These are phyloP conservation scores for Leptoclinus maculatus DNA, from an alignment of 2,797 vertebrate species.

Conservation along the genomic window DNA sequence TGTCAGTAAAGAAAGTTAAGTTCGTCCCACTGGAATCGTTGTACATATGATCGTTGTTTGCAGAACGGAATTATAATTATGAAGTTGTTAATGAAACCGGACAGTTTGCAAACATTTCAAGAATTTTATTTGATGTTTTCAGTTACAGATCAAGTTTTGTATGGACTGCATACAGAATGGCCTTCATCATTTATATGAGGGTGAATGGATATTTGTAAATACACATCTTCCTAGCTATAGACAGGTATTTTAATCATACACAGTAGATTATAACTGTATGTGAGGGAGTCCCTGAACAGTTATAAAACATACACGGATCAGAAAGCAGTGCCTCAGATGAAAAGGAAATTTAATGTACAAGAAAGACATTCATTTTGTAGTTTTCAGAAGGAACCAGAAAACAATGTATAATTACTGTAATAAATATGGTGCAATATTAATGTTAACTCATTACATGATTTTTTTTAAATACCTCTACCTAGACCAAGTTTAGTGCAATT, in stretches of 20 bases:
- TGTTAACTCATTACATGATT: not conserved
- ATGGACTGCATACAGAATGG: constrained; percentile 28
- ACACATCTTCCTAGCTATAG: not conserved
- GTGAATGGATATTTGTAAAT: constrained; percentile 7
- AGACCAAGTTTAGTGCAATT: not conserved
- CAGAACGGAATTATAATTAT: not conserved
- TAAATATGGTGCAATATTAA: too few relatives aligned
- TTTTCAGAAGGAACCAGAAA: constrained; percentile 49
- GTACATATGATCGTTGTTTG: not conserved
- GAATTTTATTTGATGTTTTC: constrained; percentile 41
- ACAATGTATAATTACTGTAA: not conserved
- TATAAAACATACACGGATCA: constrained; percentile 26
- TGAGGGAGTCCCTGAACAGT: constrained; percentile 18
- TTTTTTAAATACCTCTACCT: not conserved
- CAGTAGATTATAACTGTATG: constrained; percentile 10
- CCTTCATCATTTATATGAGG: not conserved
- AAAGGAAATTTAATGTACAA: constrained; percentile 67
- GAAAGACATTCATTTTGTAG: constrained; percentile 16
- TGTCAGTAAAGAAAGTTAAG: constrained; percentile 2
- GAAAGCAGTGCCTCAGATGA: constrained; percentile 33
- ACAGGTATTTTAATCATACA: constrained; percentile 10
- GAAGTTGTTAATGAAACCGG: constrained; percentile 49
- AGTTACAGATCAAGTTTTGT: constrained; percentile 15
- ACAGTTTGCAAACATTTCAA: constrained; percentile 30
- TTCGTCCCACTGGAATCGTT: not conserved